A percentile compares a stretch with the other conserved stretches of the same genome.
Conservation (phyloP, 1,140 invertebrate species). For the Drosophila bipectinata region DNA sequence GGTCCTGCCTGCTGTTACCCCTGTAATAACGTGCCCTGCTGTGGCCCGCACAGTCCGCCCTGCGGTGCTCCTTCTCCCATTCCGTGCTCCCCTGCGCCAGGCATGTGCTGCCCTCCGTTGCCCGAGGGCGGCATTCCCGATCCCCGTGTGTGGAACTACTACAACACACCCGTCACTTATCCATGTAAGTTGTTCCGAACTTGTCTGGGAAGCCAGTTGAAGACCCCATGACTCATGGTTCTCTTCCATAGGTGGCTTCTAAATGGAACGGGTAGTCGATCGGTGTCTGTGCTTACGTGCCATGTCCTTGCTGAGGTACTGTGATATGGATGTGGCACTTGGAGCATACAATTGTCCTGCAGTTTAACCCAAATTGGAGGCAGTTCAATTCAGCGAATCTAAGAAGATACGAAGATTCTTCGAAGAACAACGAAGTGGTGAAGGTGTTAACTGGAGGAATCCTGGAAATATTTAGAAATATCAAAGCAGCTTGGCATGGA, state of each 20-base stretch:
- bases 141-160: conserved; percentile 78
- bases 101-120: conserved; percentile 62
- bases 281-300: background rate
- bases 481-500: background rate
- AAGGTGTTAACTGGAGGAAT: background rate
- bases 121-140: conserved; percentile 78
- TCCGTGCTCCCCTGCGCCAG: conserved; percentile 71
- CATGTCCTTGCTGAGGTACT: background rate
- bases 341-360: conserved; percentile 5
- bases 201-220: too few species aligned
- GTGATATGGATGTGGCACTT: background rate
- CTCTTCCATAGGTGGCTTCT: conserved; percentile 26
- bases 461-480: background rate
- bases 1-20: conserved; percentile 31
- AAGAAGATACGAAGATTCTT: too few species aligned
- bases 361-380: background rate
- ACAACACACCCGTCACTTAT: conserved; percentile 78
- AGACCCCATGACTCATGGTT: background rate
- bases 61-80: conserved; percentile 75
- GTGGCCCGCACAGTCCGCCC: conserved; percentile 77
- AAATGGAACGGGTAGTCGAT: background rate
- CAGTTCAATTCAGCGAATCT: too few species aligned
- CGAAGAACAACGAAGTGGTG: background rate
- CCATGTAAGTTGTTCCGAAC: conserved; percentile 67
- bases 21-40: conserved; percentile 62